Conservation (phyloP, 2,797 vertebrate genomes). For the Tachyglossus aculeatus region DNA sequence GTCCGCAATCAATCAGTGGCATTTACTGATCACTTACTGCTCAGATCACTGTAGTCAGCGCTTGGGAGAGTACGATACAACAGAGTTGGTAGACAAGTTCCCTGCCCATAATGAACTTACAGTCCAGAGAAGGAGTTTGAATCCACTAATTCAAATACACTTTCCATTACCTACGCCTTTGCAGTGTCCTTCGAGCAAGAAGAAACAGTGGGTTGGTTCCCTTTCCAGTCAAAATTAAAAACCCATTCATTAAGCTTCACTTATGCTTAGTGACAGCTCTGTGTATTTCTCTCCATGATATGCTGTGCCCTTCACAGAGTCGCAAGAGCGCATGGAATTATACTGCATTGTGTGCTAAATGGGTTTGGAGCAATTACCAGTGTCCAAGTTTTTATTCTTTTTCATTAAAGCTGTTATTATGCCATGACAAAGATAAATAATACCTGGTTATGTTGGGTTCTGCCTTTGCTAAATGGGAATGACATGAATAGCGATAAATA, state of each 20-base stretch:
- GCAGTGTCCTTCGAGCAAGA: conserved; percentile 46
- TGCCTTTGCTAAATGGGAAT: conserved; percentile 52
- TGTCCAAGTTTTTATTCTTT: conserved; percentile 40
- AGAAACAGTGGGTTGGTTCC: conserved; percentile 31
- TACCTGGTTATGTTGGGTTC: conserved; percentile 40
- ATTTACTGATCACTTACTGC: no score
- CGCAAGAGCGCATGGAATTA: conserved; percentile 36
- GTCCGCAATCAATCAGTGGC: no score
- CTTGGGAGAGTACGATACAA: no score
- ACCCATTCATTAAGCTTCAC: conserved; percentile 65
- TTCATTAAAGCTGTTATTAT: conserved; percentile 32
- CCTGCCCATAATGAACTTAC: no score
- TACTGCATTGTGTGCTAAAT: conserved; percentile 37
- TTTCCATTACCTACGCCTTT: conserved; percentile 44
- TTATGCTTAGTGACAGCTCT: conserved; percentile 64
- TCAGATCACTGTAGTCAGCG: no score
- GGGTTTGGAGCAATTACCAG: conserved; percentile 45
- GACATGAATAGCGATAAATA: conserved; percentile 12
- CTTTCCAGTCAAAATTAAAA: conserved; percentile 72
- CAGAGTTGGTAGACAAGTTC: no score
- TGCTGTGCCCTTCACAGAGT: conserved; percentile 57
- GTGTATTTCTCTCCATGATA: conserved; percentile 59
- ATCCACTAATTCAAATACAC: conserved; percentile 19
- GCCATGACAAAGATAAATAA: conserved; percentile 52
- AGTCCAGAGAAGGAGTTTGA: no score